Conservation (phyloP, 2,113 vertebrate species). For the Galemys pyrenaicus region DNA sequence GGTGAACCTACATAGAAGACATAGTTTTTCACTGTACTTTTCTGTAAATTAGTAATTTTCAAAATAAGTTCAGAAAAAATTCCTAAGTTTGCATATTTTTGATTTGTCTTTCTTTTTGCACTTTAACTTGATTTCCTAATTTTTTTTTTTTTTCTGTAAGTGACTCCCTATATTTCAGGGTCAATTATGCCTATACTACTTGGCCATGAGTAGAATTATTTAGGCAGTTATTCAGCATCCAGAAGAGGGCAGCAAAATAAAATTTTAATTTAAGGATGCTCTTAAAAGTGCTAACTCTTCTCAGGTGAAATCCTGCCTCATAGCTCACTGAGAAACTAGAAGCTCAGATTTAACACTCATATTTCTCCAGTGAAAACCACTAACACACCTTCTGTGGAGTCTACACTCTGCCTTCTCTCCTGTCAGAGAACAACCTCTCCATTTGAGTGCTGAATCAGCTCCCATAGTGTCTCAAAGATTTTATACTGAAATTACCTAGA, state of each 20-base stretch:
- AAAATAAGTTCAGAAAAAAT: conserved; percentile 11
- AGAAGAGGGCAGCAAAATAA: conserved; percentile 72
- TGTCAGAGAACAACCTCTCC: neutral
- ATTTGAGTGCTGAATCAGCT: neutral
- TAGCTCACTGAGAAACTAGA: neutral
- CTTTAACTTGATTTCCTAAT: neutral
- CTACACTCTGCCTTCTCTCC: neutral
- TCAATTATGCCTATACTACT: neutral
- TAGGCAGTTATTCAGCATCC: neutral
- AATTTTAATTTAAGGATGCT: neutral
- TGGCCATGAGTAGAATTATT: neutral
- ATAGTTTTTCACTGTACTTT: neutral
- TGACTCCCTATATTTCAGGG: neutral
- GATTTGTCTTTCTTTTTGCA: neutral
- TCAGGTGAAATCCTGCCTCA: neutral
- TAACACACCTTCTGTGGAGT: neutral
- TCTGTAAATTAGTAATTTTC: conserved; percentile 1
- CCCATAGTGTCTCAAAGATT: neutral
- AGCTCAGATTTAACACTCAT: neutral
- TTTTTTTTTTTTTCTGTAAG: neutral
- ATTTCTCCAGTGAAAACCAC: neutral
- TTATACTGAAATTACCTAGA: neutral
- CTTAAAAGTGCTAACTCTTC: neutral
- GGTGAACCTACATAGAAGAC: neutral
- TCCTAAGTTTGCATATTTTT: neutral